Evolutionary conservation across 1,140 invertebrate genomes (phyloP), one percentile per base, ranked within the genome.

Genomic region (Polypedilum pembai): DNA sequence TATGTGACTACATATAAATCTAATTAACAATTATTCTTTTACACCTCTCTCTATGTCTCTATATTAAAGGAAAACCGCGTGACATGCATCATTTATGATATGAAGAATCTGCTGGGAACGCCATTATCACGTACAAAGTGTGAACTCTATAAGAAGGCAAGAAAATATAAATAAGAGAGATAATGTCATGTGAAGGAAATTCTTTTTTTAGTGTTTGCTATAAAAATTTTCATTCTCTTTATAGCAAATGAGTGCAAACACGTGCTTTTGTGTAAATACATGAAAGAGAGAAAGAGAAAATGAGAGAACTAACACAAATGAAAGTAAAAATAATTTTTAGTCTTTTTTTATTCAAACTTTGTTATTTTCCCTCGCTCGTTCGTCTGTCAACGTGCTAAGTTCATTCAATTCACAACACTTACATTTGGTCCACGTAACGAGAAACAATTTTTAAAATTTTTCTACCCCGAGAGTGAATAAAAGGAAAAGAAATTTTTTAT

Each of bases 21-120:
- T 56, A 56, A 56, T 56, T 56, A 56, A 56, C 45, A 56, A 56
- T 56, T 56, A n/a, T 45, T 45, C 24, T 33, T 33, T 33, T 33
- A 33, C 24, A 33, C 24, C 24, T 33, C 24, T 33, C 24, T 33
- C 5, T 33, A 33, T 33, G 24, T 33, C 24, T 33, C 24, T 33
- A n/a, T 56, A 56, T 56, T 56, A 56, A 56, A 56, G 45, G 45
- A 56, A n/a, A n/a, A 8, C 45, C 45, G 45, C 45, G 45, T 56
- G 45, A 56, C 45, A 56, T 56, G 45, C 45, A 56, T 56, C 45
- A 56, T 56, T 56, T 8, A 56, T 56, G 45, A 12, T n/a, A 56
- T 56, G n/a, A 15, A 56, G 45, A 56, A 56, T 56, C 45, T 56
- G 45, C n/a, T 12, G 45, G 3, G 10, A 56, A n/a, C 1, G 45